Percentiles rank a stretch among this genome's conserved stretches.
Evolutionary conservation across 2,888 invertebrate genomes (phyloP).

Genomic region (Oscheius sp.): DNA sequence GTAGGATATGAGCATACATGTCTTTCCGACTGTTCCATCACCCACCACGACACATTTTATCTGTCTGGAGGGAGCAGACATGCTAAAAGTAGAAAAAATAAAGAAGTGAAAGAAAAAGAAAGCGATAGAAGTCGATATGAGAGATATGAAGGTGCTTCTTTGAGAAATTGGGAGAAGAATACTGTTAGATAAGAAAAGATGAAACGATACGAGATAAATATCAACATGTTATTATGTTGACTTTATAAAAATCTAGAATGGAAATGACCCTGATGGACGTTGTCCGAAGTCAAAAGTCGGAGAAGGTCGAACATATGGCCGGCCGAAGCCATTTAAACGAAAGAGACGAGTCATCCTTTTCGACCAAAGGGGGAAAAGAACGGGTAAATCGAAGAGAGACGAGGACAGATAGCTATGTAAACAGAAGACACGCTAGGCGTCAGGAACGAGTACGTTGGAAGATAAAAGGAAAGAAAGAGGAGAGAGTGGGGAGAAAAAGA

Average conservation of each 20-base stretch:
- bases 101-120: too few species aligned
- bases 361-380: neutral
- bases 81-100: constrained; percentile 34
- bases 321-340: neutral
- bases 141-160: too few species aligned
- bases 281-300: neutral
- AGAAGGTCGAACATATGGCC: neutral
- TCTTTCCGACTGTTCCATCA: constrained; percentile 77
- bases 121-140: neutral
- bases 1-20: constrained; percentile 77
- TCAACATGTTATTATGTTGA: too few species aligned
- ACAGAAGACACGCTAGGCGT: constrained; percentile 5
- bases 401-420: constrained; percentile 1
- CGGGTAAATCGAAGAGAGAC: neutral
- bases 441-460: neutral
- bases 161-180: too few species aligned
- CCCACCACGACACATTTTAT: constrained; percentile 77
- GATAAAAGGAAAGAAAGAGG: neutral
- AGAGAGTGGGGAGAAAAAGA: neutral
- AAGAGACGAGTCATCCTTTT: constrained; percentile 6
- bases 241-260: too few species aligned
- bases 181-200: too few species aligned
- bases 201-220: too few species aligned
- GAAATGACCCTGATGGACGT: too few species aligned
- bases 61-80: constrained; percentile 71